Conservation (phyloP, 2,888 invertebrate genomes). For the Azorinus chamasolen region DNA sequence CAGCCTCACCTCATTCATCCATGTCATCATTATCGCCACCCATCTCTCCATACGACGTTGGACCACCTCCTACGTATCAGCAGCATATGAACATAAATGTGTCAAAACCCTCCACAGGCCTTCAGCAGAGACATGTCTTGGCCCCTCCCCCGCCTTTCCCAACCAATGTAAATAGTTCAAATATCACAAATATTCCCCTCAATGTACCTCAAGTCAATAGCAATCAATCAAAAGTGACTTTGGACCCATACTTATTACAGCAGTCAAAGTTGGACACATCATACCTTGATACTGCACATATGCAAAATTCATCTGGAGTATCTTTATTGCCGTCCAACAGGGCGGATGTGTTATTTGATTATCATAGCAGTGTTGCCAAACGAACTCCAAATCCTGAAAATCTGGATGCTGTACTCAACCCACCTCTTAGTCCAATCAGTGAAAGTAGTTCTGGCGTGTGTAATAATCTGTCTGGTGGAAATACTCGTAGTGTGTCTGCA, state of each 20-base stretch:
- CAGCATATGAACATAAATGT: slow-evolving; percentile 86
- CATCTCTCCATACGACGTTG: slow-evolving; percentile 89
- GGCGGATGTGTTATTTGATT: slow-evolving; percentile 5
- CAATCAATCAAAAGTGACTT: slow-evolving; percentile 66
- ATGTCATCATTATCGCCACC: slow-evolving; percentile 93
- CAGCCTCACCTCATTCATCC: slow-evolving; percentile 73
- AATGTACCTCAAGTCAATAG: slow-evolving; percentile 60
- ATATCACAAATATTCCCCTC: slow-evolving; percentile 26
- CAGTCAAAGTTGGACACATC: neutral
- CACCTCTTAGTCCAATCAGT: slow-evolving; percentile 85
- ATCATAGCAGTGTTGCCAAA: slow-evolving; percentile 49
- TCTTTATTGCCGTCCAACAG: neutral
- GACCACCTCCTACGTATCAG: slow-evolving; percentile 90
- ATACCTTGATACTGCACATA: neutral
- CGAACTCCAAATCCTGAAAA: slow-evolving; percentile 62
- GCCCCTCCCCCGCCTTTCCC: slow-evolving; percentile 37
- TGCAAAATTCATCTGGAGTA: no score
- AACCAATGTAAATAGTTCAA: slow-evolving; percentile 52
- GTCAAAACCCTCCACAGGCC: slow-evolving; percentile 36
- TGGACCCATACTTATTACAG: slow-evolving; percentile 19
- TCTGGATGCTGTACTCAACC: slow-evolving; percentile 64
- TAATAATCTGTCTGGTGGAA: slow-evolving; percentile 84
- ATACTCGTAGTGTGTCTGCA: slow-evolving; percentile 91
- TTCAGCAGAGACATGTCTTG: slow-evolving; percentile 33
- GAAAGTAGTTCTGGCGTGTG: slow-evolving; percentile 86